Evolutionary conservation across 2,888 invertebrate genomes (phyloP).

Genomic region (Pemphredon lugubris): DNA sequence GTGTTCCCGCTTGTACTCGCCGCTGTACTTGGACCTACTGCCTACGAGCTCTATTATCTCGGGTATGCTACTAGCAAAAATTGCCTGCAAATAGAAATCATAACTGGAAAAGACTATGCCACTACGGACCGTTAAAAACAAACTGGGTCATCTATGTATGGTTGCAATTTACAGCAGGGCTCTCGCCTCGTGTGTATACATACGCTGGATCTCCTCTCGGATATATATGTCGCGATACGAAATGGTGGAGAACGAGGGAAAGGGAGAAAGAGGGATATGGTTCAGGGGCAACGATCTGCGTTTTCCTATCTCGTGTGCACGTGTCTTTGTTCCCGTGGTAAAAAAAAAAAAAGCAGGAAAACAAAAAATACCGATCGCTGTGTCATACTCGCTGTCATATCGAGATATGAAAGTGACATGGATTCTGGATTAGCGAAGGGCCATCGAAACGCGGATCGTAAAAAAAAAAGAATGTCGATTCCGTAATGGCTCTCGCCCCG

Average conservation of each 20-base stretch:
- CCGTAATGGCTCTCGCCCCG: not conserved
- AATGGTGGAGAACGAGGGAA: slow-evolving; percentile 10
- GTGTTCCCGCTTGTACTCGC: slow-evolving; percentile 99
- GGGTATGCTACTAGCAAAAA: slow-evolving; percentile 99
- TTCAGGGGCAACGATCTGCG: slow-evolving; percentile 44
- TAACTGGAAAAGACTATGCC: slow-evolving; percentile 70
- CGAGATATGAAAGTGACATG: slow-evolving; percentile 2
- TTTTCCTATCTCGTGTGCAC: slow-evolving; percentile 27
- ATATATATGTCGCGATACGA: slow-evolving; percentile 22
- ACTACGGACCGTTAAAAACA: slow-evolving; percentile 61
- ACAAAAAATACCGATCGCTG: slow-evolving; percentile 17
- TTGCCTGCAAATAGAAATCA: slow-evolving; percentile 93
- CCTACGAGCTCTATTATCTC: slow-evolving; percentile 99
- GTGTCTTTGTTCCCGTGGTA: slow-evolving; percentile 35
- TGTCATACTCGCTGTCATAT: slow-evolving; percentile 14
- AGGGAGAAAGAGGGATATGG: slow-evolving; percentile 27
- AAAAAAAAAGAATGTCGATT: not conserved
- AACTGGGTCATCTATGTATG: slow-evolving; percentile 67
- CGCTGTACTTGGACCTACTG: slow-evolving; percentile 99
- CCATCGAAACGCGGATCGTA: not conserved
- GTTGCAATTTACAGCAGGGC: slow-evolving; percentile 64
- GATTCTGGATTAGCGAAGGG: not conserved
- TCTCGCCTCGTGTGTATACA: slow-evolving; percentile 40
- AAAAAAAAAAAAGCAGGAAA: slow-evolving; percentile 12
- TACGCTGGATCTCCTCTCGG: slow-evolving; percentile 24